Conservation (phyloP, 2,888 invertebrate genomes). For the Agriopis marginaria region DNA sequence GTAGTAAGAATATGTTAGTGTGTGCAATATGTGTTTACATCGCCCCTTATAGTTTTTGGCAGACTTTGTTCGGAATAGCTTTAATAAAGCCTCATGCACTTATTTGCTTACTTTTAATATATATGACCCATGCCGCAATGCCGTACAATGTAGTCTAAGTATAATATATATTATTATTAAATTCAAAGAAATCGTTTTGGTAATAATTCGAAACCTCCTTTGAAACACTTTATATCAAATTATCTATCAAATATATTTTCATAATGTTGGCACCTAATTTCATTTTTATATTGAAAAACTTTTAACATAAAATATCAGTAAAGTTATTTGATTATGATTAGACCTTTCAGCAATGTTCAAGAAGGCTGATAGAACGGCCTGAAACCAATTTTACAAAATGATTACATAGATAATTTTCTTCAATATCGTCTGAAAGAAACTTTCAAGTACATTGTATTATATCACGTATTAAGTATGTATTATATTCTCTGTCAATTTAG, state of each 20-base stretch:
- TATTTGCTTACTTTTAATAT: no score
- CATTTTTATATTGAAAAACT: constrained; percentile 2
- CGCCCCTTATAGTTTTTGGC: no score
- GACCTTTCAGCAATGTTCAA: background rate
- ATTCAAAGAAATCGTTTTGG: no score
- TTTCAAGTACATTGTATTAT: background rate
- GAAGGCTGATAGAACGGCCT: background rate
- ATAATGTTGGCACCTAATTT: background rate
- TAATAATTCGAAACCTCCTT: background rate
- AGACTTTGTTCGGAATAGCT: no score
- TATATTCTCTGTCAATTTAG: no score
- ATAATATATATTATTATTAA: no score
- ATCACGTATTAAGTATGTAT: no score
- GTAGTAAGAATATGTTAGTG: no score
- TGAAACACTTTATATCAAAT: background rate
- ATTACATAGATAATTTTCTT: background rate
- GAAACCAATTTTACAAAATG: background rate
- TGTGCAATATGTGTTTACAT: no score
- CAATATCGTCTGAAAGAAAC: constrained; percentile 1
- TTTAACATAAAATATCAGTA: background rate
- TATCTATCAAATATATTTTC: background rate
- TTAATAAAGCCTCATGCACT: no score
- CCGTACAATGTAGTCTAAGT: no score
- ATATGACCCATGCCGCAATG: no score
- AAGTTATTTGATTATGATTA: constrained; percentile 1